Conservation (phyloP, 1,140 invertebrate species). For the Leguminivora glycinivorella region DNA sequence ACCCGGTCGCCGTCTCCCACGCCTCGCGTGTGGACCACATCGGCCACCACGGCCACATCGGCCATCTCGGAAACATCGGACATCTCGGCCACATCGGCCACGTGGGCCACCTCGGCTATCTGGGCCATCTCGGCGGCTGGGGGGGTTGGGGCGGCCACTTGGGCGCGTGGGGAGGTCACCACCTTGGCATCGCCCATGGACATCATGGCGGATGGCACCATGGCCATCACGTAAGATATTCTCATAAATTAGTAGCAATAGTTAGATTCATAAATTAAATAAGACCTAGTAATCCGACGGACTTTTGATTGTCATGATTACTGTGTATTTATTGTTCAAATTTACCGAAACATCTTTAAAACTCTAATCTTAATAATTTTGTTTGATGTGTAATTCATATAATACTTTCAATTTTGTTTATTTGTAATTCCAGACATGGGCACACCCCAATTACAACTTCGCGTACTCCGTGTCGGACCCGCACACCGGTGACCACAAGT, state of each 20-base stretch:
- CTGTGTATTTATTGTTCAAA: too few species aligned
- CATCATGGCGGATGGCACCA: conserved; percentile 27
- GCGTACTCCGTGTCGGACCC: conserved; percentile 75
- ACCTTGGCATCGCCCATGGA: conserved; percentile 10
- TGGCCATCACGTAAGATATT: conserved; percentile 22
- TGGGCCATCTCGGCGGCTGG: conserved; percentile 32
- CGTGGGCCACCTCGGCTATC: conserved; percentile 29
- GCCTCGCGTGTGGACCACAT: conserved; percentile 42
- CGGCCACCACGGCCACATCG: conserved; percentile 28
- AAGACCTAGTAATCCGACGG: too few species aligned
- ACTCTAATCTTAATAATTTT: too few species aligned
- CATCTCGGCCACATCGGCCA: conserved; percentile 27
- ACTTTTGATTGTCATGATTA: too few species aligned
- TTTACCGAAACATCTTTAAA: too few species aligned
- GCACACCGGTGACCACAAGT: conserved; percentile 62
- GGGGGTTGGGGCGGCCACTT: conserved; percentile 20
- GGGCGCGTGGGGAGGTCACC: conserved; percentile 10
- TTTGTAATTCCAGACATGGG: conserved; percentile 30
- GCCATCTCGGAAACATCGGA: conserved; percentile 28
- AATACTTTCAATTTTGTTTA: background rate
- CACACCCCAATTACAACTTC: conserved; percentile 67
- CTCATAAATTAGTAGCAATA: background rate
- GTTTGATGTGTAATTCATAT: too few species aligned
- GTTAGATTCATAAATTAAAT: background rate
- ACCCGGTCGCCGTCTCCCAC: conserved; percentile 43